Conservation (phyloP, 2,113 vertebrate species). For the Cathartes aura region DNA sequence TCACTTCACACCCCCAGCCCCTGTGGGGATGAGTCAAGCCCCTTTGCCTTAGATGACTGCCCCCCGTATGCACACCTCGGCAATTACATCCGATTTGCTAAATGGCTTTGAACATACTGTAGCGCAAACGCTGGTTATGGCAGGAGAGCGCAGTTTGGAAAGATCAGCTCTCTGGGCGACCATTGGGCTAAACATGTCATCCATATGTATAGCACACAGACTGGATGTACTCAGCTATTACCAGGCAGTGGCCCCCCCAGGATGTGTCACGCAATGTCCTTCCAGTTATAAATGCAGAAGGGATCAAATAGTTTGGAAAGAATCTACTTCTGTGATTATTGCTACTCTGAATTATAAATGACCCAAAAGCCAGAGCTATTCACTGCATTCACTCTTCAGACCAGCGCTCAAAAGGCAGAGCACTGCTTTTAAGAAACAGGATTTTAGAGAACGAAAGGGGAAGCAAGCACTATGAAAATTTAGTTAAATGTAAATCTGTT, state of each 20-base stretch:
- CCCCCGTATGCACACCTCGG: not conserved
- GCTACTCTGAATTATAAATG: not conserved
- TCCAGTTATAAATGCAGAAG: not conserved
- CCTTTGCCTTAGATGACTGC: not conserved
- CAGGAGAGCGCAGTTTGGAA: fast-evolving
- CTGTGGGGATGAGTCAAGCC: not conserved
- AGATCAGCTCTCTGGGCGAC: not conserved
- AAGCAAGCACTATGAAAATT: conserved; percentile 9
- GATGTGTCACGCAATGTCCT: not conserved
- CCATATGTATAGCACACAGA: not conserved
- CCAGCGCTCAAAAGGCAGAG: not conserved
- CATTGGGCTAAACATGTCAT: not conserved
- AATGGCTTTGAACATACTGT: not conserved
- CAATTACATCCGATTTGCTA: not conserved
- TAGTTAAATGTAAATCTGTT: conserved; percentile 71
- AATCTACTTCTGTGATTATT: not conserved
- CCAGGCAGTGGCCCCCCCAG: not conserved
- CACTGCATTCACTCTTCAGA: not conserved
- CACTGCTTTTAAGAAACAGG: not conserved
- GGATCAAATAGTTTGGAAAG: not conserved
- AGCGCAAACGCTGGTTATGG: not conserved
- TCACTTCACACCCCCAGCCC: not conserved
- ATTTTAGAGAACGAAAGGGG: conserved; percentile 48
- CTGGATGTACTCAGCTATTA: not conserved
- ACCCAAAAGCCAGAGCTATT: not conserved